Conservation (phyloP, 2,888 invertebrate species). For the Ferrisia virgata region DNA sequence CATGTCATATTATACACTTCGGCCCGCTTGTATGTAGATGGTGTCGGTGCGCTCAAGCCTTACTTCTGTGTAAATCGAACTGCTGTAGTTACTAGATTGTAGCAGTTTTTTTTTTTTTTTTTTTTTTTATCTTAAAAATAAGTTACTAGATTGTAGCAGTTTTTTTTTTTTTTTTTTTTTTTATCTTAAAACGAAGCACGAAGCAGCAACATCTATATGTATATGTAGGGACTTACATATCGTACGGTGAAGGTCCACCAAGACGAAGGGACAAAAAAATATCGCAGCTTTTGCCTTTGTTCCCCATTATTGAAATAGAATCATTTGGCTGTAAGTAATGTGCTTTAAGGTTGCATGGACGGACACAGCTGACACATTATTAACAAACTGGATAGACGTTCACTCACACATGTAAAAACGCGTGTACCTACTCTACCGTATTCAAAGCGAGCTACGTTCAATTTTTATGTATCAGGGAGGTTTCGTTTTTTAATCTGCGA, state of each 20-base stretch:
- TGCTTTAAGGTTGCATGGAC: conserved; percentile 57
- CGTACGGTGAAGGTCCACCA: conserved; percentile 36
- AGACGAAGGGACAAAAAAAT: conserved; percentile 41
- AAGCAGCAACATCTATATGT: not conserved
- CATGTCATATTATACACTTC: not conserved
- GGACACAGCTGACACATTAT: conserved; percentile 53
- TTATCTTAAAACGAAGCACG: not conserved
- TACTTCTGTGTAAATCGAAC: not conserved
- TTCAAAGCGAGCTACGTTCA: conserved; percentile 30
- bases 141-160: not conserved
- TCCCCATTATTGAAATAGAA: conserved; percentile 60
- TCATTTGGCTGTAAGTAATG: conserved; percentile 70
- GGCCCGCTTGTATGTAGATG: not conserved
- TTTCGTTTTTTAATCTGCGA: conserved; percentile 17
- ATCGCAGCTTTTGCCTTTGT: conserved; percentile 46
- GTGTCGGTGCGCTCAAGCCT: not conserved
- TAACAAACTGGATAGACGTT: conserved; percentile 49
- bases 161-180: not conserved
- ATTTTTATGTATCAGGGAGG: conserved; percentile 21
- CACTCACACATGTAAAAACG: conserved; percentile 43
- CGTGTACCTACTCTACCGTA: conserved; percentile 35
- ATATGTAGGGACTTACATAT: not conserved
- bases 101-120: not conserved
- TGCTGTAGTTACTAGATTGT: not conserved
- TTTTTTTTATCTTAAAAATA: not conserved